Evolutionary conservation across 35 echinoderm and acorn worm species (phyloP), one percentile per base, ranked within the genome.

Genomic region (Hemicentrotus pulcherrimus): DNA sequence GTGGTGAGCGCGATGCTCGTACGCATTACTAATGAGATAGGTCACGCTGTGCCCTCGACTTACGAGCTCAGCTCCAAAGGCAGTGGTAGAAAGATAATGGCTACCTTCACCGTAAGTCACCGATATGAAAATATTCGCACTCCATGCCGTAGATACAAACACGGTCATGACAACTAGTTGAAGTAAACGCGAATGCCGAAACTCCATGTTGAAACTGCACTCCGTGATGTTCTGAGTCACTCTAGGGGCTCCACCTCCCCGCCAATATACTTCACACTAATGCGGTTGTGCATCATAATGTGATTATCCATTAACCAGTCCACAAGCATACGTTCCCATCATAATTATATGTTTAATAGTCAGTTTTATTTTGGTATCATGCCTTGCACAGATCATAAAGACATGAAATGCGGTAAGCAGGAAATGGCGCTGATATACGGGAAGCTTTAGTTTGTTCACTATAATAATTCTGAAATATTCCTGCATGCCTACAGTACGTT

Each of bases 41-140:
- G 97, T 95, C 2, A 97, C 95, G 31, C 95, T 96, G 91, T 97
- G 97, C 28, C 97, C 97, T 12, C 95, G 94, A 28, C 89, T 88
- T 94, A 95, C 91, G 71, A 97, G 94, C 15, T 47, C 86, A 88
- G 96, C 92, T 45, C 94, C 95, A 46, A 98, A 95, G 9, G 70
- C 8, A 18, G 94, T 90, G 95, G 91, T 85, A 18, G 94, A 92
- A 14, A 92, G 45, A 59, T 97, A 98, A 94, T 98, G 97, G 93
- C 97, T 98, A 5, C 97, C 97, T 6, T 96, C 96, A 32, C 95
- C 97, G 32, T 94, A 93, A 30, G 91, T 93, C 5, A 93, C 91
- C 18, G 91, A 48, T 50, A 93, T 93, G 91, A 93, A 93, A 32
- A 93, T 47, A 58, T 93, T 93, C 14, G 32, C 88, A 47, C 88